phyloP scores from a whole-genome alignment of 2,797 vertebrate genomes.

The Catamblyrhynchus diadema region DNA sequence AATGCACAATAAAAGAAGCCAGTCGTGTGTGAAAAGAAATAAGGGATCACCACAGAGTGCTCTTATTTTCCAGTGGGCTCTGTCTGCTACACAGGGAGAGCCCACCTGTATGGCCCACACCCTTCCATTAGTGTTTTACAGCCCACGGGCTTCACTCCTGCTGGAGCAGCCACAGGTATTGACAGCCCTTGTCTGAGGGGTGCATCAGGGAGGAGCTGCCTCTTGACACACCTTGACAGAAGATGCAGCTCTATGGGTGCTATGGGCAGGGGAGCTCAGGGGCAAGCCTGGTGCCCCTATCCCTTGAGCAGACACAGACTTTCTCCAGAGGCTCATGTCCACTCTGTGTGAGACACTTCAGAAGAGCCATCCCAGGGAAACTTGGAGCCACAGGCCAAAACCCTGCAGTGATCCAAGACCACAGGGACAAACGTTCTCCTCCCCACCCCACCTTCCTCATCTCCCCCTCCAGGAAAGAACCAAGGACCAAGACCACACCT shows the following conservation, averaged over 20 bases:
- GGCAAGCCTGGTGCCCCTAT: fast-evolving
- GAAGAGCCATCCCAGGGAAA: neutral
- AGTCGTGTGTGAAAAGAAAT: neutral
- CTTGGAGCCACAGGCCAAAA: neutral
- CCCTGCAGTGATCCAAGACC: neutral
- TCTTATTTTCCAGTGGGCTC: neutral
- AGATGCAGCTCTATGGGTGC: neutral
- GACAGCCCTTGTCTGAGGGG: fast-evolving
- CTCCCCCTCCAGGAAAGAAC: neutral
- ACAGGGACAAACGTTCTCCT: neutral
- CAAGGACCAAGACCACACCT: slow-evolving; percentile 1
- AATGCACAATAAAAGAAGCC: neutral
- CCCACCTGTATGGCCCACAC: neutral
- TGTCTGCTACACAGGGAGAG: neutral
- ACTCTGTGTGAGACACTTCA: neutral
- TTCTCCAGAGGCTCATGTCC: neutral
- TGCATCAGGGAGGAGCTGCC: neutral
- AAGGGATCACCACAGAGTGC: no score
- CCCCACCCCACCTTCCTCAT: neutral
- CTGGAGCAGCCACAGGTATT: fast-evolving
- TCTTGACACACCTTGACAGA: neutral
- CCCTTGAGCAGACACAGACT: neutral
- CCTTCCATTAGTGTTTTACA: neutral
- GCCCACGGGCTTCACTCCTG: neutral
- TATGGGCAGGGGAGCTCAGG: neutral